Evolutionary conservation across 2,113 vertebrate species (phyloP).

Genomic region (Pomatorhinus ruficollis): DNA sequence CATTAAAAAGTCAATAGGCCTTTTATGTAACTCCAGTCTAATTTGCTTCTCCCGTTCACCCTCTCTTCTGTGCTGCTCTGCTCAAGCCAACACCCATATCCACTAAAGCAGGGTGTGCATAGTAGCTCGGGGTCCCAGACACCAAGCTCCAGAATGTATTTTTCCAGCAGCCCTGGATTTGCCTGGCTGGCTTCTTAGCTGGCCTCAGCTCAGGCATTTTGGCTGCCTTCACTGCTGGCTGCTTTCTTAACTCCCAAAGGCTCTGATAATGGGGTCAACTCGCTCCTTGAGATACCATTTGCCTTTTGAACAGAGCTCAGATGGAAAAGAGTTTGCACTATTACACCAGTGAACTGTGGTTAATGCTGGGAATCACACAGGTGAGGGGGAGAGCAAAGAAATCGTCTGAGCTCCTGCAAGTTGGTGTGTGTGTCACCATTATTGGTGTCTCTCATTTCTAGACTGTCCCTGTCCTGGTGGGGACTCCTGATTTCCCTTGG

Average conservation of each 20-base stretch:
- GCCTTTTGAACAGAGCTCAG: not conserved
- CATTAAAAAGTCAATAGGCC: conserved; percentile 9
- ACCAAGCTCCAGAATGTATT: conserved; percentile 5
- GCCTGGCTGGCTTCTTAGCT: conserved; percentile 61
- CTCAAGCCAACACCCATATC: conserved; percentile 3
- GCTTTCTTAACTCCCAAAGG: conserved; percentile 50
- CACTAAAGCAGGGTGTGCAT: not conserved
- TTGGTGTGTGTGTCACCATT: not conserved
- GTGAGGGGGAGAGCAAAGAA: not conserved
- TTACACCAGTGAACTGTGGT: not conserved
- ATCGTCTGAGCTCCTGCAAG: not conserved
- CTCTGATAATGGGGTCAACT: conserved; percentile 49
- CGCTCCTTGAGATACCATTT: conserved; percentile 33
- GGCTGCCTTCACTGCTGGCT: conserved; percentile 61
- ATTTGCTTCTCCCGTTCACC: not conserved
- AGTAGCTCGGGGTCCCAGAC: conserved; percentile 47
- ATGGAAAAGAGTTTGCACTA: not conserved
- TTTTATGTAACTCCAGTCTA: not conserved
- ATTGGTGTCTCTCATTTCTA: not conserved
- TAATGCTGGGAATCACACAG: not conserved
- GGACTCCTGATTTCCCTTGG: not conserved
- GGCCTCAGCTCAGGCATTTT: conserved; percentile 59
- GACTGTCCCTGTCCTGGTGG: not conserved
- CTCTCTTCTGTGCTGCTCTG: not conserved
- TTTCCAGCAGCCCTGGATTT: conserved; percentile 64